A percentile compares a stretch with the other conserved stretches of the same genome.
Conservation (phyloP, 2,888 invertebrate genomes). For the Hybos culiciformis region DNA sequence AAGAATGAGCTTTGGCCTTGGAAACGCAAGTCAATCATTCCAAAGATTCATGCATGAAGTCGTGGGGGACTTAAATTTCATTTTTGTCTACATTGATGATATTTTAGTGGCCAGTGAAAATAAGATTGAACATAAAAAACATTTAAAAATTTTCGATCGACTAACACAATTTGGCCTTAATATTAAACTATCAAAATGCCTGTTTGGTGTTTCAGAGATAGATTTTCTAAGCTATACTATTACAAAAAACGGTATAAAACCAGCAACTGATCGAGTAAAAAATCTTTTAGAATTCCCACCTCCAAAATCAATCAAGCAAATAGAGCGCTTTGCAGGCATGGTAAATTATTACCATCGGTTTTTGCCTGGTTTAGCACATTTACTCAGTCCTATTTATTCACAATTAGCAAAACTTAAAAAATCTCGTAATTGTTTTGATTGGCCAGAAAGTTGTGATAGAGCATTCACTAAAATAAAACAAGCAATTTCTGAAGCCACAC, state of each 20-base stretch:
- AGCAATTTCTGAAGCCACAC: background rate
- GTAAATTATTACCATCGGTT: slow-evolving; percentile 6
- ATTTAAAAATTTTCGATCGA: slow-evolving; percentile 2
- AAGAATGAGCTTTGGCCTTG: background rate
- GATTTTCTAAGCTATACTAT: slow-evolving; percentile 4
- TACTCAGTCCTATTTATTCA: slow-evolving; percentile 2
- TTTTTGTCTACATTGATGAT: background rate
- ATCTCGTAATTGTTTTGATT: background rate
- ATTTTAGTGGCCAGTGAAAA: background rate
- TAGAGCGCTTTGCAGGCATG: slow-evolving; percentile 6
- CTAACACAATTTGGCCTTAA: background rate
- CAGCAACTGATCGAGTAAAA: background rate
- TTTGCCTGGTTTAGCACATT: slow-evolving; percentile 2
- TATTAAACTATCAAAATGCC: slow-evolving; percentile 1
- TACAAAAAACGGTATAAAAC: background rate
- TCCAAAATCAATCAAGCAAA: slow-evolving; percentile 2
- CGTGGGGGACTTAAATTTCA: background rate
- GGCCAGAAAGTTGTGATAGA: background rate
- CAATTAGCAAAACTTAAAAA: background rate
- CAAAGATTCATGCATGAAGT: slow-evolving; percentile 2
- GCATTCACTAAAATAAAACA: background rate
- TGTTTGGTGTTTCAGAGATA: slow-evolving; percentile 1
- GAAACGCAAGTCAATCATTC: background rate
- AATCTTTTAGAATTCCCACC: background rate
- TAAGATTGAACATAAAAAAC: background rate